Base-by-base conservation (phyloP, 2,797 vertebrate species). In the Liparis tanakae region DNA sequence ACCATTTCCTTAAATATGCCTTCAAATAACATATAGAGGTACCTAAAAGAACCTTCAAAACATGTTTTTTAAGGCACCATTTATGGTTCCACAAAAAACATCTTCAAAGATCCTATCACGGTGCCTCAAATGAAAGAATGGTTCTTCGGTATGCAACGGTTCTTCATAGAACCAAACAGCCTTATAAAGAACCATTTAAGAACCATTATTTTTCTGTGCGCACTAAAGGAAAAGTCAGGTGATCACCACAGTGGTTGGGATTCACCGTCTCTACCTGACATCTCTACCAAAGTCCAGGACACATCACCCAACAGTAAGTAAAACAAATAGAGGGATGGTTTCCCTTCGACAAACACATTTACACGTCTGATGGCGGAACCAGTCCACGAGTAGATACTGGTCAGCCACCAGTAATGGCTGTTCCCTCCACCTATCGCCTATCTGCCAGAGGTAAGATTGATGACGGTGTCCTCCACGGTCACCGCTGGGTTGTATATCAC, bases 381-480 rank as follows among this genome's bases (percentile, higher is more conserved):
- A 30, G 10, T 37, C 22, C 6, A 37, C 46, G 41, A 51, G 20
- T 46, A 20, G 13, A n/a, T 34, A 67, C 14, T 48, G 17, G 20
- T 48, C 34, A 36, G 33, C 17, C 10, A 39, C 2, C 22, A 33
- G 17, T 37, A 18, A 20, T 58, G 30, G n/a, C 44, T 76, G 54
- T 65, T 50, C 37, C 56, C 55, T 43, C 22, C 54, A 56, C 14
- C 30, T 54, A 36, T 8, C 65, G 69, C 55, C 59, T 63, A 53
- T 78, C 62, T 70, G 73, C 36, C 77, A 13, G 44, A 22, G 63
- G 13, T 60, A 74, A 65, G 77, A 84, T 44, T 80, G 50, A 84
- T 88, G 72, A 70, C 0, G 13, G 50, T 10, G 75, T 79, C 76
- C 76, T 80, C 66, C 54, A 51, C 67, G 58, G 48, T 62, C 65